phyloP scores from a whole-genome alignment of 2,888 invertebrate species.

The Dromius quadrimaculatus region DNA sequence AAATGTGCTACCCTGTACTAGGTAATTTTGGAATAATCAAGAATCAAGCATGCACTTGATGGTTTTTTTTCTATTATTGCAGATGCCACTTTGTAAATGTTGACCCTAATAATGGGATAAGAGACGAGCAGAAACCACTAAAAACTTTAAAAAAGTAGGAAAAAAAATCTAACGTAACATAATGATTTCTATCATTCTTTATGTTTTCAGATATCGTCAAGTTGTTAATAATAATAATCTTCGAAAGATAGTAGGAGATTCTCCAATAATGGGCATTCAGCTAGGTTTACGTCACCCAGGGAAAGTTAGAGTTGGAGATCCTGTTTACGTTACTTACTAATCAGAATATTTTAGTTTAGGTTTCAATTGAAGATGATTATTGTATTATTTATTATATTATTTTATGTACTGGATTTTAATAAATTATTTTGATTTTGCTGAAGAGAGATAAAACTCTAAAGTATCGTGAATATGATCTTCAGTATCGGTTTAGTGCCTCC shows the following conservation, averaged over 20 bases:
- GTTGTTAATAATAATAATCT: constrained; percentile 1
- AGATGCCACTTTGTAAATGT: constrained; percentile 37
- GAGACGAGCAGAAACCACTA: constrained; percentile 1
- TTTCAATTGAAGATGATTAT: too few species aligned
- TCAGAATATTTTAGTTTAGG: too few species aligned
- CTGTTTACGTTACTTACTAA: constrained; percentile 31
- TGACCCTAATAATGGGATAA: constrained; percentile 7
- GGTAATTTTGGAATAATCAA: constrained; percentile 63
- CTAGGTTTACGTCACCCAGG: constrained; percentile 13
- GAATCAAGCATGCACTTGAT: neutral
- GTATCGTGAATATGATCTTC: too few species aligned
- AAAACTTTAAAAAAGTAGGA: constrained; percentile 33
- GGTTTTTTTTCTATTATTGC: neutral
- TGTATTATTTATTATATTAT: too few species aligned
- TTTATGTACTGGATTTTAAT: too few species aligned
- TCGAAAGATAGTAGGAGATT: constrained; percentile 23
- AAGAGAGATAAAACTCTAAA: too few species aligned
- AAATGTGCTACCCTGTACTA: constrained; percentile 75
- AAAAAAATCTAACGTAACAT: neutral
- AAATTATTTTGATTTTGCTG: too few species aligned
- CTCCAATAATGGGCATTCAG: constrained; percentile 36
- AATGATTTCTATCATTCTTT: neutral
- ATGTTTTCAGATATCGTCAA: constrained; percentile 22
- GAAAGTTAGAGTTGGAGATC: constrained; percentile 30
- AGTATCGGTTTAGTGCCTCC: too few species aligned